phyloP scores from a whole-genome alignment of 2,113 vertebrate genomes.

The Epinephelus fuscoguttatus region DNA sequence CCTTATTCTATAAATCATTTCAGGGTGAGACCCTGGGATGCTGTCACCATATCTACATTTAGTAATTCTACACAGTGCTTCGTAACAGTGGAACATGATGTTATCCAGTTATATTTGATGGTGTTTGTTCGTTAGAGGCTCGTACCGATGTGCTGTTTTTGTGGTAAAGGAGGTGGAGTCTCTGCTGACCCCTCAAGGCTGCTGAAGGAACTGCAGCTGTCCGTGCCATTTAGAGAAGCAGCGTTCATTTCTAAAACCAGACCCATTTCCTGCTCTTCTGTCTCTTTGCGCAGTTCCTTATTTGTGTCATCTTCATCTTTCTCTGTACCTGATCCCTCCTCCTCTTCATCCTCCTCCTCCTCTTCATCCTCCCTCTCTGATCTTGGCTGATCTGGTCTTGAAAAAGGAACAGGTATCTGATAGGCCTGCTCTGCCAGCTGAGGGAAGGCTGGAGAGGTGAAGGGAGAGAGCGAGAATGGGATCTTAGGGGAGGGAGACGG shows the following conservation, averaged over 20 bases:
- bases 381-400: constrained; percentile 14
- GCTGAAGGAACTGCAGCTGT: constrained; percentile 84
- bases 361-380: constrained; percentile 7
- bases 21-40: not conserved
- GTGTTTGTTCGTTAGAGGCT: constrained; percentile 2
- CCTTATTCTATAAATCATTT: not conserved
- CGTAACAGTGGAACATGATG: not conserved
- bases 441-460: constrained; percentile 17
- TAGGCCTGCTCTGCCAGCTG: constrained; percentile 30
- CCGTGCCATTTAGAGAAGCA: constrained; percentile 78
- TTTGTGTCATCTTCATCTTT: constrained; percentile 16
- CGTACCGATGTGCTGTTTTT: constrained; percentile 1
- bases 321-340: not conserved
- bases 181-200: constrained; percentile 81
- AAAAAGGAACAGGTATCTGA: constrained; percentile 13
- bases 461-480: constrained; percentile 51
- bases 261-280: constrained; percentile 39
- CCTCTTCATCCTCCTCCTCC: not conserved
- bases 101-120: not conserved
- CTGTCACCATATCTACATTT: not conserved
- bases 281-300: constrained; percentile 27
- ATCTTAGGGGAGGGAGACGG: constrained; percentile 53
- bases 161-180: constrained; percentile 47
- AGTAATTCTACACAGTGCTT: not conserved
- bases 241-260: constrained; percentile 65